These are phyloP conservation scores for Semaprochilodus insignis DNA, from an alignment of 2,797 vertebrate species.

Conservation along the genomic window DNA sequence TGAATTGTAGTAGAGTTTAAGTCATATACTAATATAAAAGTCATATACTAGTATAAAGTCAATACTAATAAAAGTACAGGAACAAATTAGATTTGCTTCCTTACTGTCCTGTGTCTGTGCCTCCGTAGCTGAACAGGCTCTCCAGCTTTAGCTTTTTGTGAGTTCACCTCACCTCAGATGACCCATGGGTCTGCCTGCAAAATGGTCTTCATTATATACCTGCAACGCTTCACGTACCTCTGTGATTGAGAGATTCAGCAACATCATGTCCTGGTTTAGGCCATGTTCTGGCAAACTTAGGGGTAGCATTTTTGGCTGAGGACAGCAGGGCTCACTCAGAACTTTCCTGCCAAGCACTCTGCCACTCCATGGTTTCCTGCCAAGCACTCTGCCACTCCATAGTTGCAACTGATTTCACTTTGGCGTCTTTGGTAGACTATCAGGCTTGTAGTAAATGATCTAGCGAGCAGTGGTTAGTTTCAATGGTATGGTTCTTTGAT, in stretches of 20 bases:
- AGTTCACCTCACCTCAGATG: not conserved
- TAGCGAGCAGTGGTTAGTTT: not conserved
- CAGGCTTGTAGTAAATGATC: constrained; percentile 11
- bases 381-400: constrained; percentile 1
- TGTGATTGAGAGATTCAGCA: not conserved
- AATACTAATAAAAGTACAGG: too few species aligned
- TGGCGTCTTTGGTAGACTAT: constrained; percentile 4
- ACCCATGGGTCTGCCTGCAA: not conserved
- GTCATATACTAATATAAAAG: too few species aligned
- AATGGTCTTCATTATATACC: not conserved
- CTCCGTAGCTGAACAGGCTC: too few species aligned
- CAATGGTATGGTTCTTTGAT: not conserved
- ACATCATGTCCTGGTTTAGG: not conserved
- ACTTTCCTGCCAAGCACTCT: constrained; percentile 16
- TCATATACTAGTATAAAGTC: too few species aligned
- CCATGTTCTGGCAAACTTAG: not conserved
- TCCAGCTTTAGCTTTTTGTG: not conserved
- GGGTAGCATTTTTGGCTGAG: not conserved
- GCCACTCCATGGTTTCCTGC: not conserved
- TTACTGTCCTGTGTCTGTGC: too few species aligned
- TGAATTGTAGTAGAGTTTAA: too few species aligned
- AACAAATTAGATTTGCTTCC: too few species aligned
- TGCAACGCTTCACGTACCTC: too few species aligned
- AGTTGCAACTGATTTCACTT: constrained; percentile 6
- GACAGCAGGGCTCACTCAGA: not conserved